Conservation (phyloP, 2,888 invertebrate genomes). For the Agriopis aurantiaria region DNA sequence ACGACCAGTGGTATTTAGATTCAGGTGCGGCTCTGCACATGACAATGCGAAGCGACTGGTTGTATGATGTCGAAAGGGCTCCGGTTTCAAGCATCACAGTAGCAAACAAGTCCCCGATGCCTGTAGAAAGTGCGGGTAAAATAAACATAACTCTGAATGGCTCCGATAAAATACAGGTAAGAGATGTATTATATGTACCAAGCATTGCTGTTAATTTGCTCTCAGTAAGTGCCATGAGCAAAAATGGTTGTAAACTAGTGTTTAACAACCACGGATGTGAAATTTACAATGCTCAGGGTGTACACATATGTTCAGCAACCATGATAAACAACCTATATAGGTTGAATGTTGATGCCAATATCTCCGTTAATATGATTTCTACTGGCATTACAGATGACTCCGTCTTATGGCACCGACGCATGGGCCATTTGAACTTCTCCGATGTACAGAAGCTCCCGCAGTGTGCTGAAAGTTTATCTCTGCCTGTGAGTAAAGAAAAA, state of each 20-base stretch:
- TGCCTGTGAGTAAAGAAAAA: too few relatives aligned
- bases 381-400: background rate
- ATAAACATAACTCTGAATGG: conserved; percentile 35
- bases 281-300: too few relatives aligned
- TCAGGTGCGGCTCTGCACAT: too few relatives aligned
- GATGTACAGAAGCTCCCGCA: too few relatives aligned
- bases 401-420: too few relatives aligned
- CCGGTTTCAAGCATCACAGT: conserved; percentile 20
- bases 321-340: conserved; percentile 23
- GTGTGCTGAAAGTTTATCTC: too few relatives aligned
- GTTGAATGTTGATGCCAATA: conserved; percentile 9
- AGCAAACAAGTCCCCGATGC: conserved; percentile 37
- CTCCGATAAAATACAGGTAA: conserved; percentile 32
- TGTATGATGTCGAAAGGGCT: conserved; percentile 7
- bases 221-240: conserved; percentile 44
- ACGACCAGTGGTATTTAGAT: too few relatives aligned
- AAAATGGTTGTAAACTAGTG: conserved; percentile 28
- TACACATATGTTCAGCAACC: conserved; percentile 18
- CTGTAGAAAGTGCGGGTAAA: conserved; percentile 42
- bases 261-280: conserved; percentile 21
- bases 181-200: conserved; percentile 45
- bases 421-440: too few relatives aligned
- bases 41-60: conserved; percentile 6
- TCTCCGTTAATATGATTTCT: background rate
- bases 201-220: too few relatives aligned